A percentile compares a stretch with the other conserved stretches of the same genome.
phyloP scores from a whole-genome alignment of 2,113 vertebrate genomes.

The Hyperopisus bebe region DNA sequence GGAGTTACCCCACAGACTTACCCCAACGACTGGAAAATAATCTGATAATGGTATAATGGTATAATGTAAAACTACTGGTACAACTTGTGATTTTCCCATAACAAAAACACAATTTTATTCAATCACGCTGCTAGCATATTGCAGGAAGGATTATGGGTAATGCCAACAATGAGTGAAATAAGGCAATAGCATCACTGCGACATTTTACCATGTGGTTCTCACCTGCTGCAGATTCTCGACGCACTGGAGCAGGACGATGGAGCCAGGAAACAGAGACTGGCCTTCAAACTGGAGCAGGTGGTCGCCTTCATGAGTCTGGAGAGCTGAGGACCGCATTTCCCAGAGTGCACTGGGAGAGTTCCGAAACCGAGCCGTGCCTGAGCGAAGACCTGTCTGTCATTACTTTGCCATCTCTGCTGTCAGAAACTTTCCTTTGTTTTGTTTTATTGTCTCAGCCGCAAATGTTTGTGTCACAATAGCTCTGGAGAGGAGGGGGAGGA shows the following conservation, averaged over 20 bases:
- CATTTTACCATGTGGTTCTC: conserved; percentile 9
- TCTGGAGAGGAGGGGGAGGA: conserved; percentile 49
- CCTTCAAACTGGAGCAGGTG: conserved; percentile 99
- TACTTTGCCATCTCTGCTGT: conserved; percentile 48
- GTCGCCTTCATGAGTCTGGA: conserved; percentile 98
- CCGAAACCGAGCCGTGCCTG: conserved; percentile 99
- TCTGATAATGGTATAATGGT: not conserved
- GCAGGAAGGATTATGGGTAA: not conserved
- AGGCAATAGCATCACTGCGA: not conserved
- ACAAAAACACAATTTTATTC: not conserved
- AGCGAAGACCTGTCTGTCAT: conserved; percentile 92
- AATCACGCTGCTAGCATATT: not conserved
- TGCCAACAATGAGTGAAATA: not conserved
- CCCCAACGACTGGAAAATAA: not conserved
- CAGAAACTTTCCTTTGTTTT: conserved; percentile 41
- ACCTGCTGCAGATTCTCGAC: conserved; percentile 73
- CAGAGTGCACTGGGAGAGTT: conserved; percentile 87
- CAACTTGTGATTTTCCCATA: not conserved
- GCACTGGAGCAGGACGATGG: conserved; percentile 88
- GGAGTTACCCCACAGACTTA: not conserved
- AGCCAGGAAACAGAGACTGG: conserved; percentile 95
- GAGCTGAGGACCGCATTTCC: conserved; percentile 97
- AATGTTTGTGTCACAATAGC: conserved; percentile 57
- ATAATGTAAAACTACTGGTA: not conserved
- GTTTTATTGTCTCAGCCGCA: conserved; percentile 23